phyloP scores from a whole-genome alignment of 2,888 invertebrate species.

The Flabesymbios commensalis region DNA sequence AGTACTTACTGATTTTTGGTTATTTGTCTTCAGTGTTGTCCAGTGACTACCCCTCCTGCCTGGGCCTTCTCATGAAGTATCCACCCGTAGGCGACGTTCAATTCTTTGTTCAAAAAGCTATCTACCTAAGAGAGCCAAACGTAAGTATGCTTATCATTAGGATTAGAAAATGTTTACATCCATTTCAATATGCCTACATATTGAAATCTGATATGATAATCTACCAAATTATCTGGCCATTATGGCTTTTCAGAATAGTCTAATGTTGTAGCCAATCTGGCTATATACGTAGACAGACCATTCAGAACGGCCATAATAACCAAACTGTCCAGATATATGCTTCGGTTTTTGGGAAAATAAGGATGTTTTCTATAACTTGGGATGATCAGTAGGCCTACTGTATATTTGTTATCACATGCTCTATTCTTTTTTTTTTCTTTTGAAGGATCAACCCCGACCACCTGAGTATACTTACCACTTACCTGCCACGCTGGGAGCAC shows the following conservation, averaged over 20 bases:
- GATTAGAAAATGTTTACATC: neutral
- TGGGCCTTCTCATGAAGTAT: slow-evolving; percentile 72
- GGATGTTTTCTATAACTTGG: no score
- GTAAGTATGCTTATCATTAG: slow-evolving; percentile 46
- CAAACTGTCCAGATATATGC: no score
- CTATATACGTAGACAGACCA: no score
- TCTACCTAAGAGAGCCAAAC: slow-evolving; percentile 64
- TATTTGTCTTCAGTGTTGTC: slow-evolving; percentile 66
- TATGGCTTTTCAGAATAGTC: no score
- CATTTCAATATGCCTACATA: neutral
- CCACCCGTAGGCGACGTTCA: slow-evolving; percentile 70
- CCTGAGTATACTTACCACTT: slow-evolving; percentile 51
- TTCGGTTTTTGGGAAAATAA: no score
- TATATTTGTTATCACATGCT: no score
- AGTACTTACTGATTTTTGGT: no score
- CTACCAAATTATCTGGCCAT: neutral
- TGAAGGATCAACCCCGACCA: no score
- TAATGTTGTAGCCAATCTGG: no score
- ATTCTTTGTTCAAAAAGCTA: slow-evolving; percentile 69
- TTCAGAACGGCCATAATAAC: no score
- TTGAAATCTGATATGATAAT: neutral
- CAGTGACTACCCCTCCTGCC: slow-evolving; percentile 71
- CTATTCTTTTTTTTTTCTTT: no score
- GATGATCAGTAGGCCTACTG: no score
- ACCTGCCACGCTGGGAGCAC: slow-evolving; percentile 19